Percentiles rank a stretch among this genome's conserved stretches.
phyloP scores from a whole-genome alignment of 1,140 invertebrate species.

The Homarus americanus region DNA sequence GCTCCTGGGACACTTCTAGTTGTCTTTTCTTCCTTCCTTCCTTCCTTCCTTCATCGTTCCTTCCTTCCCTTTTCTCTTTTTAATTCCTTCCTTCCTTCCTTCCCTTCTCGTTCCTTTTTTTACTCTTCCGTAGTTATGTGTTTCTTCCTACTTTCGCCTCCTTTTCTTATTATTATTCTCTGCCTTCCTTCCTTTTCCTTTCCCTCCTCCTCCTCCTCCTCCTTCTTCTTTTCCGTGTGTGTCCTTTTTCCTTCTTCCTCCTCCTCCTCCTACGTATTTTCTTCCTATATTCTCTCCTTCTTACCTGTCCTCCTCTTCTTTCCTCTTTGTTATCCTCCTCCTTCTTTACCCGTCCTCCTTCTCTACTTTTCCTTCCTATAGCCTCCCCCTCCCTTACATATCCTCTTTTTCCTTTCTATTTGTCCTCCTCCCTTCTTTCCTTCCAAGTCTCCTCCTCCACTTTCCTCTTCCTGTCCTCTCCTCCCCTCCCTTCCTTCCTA shows the following conservation, averaged over 20 bases:
- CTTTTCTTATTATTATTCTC: too few relatives aligned
- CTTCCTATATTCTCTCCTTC: not conserved
- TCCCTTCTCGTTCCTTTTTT: not conserved
- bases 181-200: not conserved
- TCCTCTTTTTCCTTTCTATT: not conserved
- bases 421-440: not conserved
- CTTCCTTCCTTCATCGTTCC: not conserved
- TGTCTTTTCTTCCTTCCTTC: too few relatives aligned
- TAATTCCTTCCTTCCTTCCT: not conserved
- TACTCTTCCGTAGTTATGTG: too few relatives aligned
- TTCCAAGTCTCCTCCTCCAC: not conserved
- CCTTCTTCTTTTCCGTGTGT: not conserved
- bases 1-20: not conserved
- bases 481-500: too few relatives aligned
- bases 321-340: conserved; percentile 24
- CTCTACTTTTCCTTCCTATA: too few relatives aligned
- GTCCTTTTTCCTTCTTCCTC: not conserved
- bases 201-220: not conserved
- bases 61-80: not conserved
- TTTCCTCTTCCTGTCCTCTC: not conserved
- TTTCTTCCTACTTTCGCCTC: too few relatives aligned
- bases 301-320: not conserved
- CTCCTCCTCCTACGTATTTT: not conserved
- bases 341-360: too few relatives aligned
- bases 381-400: not conserved